These are phyloP conservation scores for Eristalis intricaria DNA, from an alignment of 2,888 invertebrate species.

Conservation along the genomic window DNA sequence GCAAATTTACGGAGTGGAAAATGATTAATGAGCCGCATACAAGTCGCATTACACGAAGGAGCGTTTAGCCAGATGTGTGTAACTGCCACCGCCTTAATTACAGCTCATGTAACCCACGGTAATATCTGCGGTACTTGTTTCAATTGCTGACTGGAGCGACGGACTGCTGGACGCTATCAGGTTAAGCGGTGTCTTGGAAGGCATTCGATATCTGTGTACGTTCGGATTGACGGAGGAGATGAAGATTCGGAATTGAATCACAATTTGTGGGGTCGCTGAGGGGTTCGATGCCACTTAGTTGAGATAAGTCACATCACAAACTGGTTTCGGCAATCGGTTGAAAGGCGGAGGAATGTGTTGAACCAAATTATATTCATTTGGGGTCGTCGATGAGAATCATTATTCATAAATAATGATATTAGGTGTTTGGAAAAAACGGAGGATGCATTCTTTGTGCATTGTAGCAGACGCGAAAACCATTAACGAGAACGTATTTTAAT, in stretches of 20 bases:
- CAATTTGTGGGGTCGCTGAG: constrained; percentile 29
- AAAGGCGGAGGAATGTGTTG: neutral
- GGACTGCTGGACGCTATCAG: constrained; percentile 49
- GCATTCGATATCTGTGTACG: constrained; percentile 35
- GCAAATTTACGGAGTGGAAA: constrained; percentile 55
- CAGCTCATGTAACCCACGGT: constrained; percentile 68
- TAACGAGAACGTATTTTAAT: too few relatives aligned
- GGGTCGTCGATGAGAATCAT: neutral
- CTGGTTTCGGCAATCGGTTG: neutral
- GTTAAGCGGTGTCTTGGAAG: constrained; percentile 48
- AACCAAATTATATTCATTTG: neutral
- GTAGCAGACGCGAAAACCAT: too few relatives aligned
- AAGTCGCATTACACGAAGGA: constrained; percentile 66
- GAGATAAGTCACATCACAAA: neutral
- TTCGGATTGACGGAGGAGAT: constrained; percentile 29
- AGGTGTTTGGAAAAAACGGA: too few relatives aligned
- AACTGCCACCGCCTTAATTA: constrained; percentile 70
- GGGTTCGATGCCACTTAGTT: neutral
- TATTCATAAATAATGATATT: neutral
- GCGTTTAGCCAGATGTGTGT: constrained; percentile 70
- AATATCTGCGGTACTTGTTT: constrained; percentile 60
- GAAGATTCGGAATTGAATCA: constrained; percentile 8
- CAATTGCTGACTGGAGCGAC: constrained; percentile 51
- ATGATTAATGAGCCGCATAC: constrained; percentile 70
- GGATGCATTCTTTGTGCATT: too few relatives aligned